Evolutionary conservation across 1,140 invertebrate genomes (phyloP).

Genomic region (Wasmannia auropunctata): DNA sequence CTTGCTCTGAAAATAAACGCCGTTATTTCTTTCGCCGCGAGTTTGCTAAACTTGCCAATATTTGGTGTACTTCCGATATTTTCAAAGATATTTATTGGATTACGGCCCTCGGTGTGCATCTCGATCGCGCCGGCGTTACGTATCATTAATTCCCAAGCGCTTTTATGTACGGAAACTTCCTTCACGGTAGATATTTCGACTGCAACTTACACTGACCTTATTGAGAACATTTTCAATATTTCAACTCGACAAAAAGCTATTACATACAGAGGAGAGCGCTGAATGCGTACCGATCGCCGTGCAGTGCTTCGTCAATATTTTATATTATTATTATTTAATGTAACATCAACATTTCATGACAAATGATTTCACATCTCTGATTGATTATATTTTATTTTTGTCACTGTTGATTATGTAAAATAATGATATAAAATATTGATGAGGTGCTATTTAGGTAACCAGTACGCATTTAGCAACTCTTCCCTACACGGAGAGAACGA

Average conservation of each 20-base stretch:
- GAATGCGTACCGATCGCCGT: too few relatives aligned
- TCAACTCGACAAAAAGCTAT: neutral
- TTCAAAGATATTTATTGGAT: slow-evolving; percentile 5
- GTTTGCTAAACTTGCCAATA: slow-evolving; percentile 7
- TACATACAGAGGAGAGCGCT: neutral
- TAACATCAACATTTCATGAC: too few relatives aligned
- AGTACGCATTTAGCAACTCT: too few relatives aligned
- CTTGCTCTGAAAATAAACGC: slow-evolving; percentile 18
- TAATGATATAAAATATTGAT: too few relatives aligned
- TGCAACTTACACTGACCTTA: neutral
- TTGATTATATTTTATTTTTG: too few relatives aligned
- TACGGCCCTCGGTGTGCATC: neutral
- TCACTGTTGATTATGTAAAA: too few relatives aligned
- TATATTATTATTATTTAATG: too few relatives aligned
- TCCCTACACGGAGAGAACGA: too few relatives aligned
- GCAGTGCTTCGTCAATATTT: too few relatives aligned
- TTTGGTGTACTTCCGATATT: neutral
- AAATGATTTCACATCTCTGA: too few relatives aligned
- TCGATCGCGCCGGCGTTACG: neutral
- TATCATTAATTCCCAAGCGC: neutral
- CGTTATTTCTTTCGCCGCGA: neutral
- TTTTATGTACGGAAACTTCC: slow-evolving; percentile 10
- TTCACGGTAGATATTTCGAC: neutral
- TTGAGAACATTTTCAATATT: neutral
- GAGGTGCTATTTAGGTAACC: too few relatives aligned